phyloP scores from a whole-genome alignment of 2,797 vertebrate genomes.

The Furcifer pardalis region DNA sequence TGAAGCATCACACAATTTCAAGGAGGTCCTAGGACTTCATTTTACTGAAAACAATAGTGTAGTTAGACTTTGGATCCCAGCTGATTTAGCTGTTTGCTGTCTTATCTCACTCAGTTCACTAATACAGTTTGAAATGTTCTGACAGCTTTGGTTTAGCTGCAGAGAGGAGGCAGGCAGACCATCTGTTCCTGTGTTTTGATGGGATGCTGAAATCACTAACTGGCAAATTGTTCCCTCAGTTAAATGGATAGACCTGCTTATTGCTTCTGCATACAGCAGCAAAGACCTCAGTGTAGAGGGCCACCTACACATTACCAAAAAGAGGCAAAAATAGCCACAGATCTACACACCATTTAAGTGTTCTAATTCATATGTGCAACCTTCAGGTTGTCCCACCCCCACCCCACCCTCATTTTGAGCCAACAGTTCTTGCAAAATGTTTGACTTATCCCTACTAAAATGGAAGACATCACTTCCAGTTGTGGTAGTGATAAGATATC shows the following conservation, averaged over 20 bases:
- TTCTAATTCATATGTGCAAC: no score
- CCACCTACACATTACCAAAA: not conserved
- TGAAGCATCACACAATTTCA: not conserved
- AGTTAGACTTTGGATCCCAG: not conserved
- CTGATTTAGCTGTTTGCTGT: conserved; percentile 23
- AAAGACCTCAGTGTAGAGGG: conserved; percentile 26
- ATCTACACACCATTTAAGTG: no score
- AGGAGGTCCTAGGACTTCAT: not conserved
- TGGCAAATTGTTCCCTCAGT: conserved; percentile 27
- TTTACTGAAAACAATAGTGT: conserved; percentile 25
- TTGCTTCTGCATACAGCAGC: conserved; percentile 33
- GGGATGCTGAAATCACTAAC: conserved; percentile 11
- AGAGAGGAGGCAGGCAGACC: conserved; percentile 26
- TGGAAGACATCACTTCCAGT: no score
- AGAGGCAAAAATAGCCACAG: not conserved
- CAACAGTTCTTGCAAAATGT: not conserved
- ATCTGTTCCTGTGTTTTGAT: conserved; percentile 41
- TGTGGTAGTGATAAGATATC: no score
- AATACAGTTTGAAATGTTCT: conserved; percentile 39
- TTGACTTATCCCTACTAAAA: not conserved
- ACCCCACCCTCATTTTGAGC: not conserved
- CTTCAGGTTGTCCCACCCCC: no score
- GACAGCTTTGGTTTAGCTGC: conserved; percentile 13
- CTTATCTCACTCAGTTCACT: conserved; percentile 30
- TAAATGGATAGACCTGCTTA: conserved; percentile 36